Conservation (phyloP, 2,888 invertebrate species). For the Drosophila anomalata region DNA sequence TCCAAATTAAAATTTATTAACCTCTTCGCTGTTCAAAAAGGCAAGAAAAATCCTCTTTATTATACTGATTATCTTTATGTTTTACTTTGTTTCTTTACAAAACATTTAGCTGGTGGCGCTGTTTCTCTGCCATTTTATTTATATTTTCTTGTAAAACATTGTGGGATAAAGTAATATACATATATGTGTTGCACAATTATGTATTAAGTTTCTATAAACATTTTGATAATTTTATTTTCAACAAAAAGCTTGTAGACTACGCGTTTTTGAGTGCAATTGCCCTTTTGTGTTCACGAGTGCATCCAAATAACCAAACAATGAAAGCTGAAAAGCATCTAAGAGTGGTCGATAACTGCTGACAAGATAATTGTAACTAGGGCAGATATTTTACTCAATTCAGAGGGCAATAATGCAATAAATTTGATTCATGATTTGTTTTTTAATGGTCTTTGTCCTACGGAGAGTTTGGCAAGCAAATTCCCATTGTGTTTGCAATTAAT, state of each 20-base stretch:
- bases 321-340: neutral
- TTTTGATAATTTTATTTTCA: neutral
- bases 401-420: neutral
- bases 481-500: neutral
- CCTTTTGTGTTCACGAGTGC: neutral
- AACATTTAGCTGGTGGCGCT: no score
- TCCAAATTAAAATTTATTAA: no score
- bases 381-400: neutral
- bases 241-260: neutral
- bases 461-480: neutral
- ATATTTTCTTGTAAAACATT: no score
- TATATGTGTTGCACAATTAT: no score
- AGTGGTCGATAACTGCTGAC: neutral
- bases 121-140: no score
- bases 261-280: constrained; percentile 2
- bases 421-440: neutral
- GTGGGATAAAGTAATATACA: no score
- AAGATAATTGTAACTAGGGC: neutral
- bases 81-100: no score
- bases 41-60: no score
- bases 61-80: no score
- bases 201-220: neutral
- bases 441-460: neutral
- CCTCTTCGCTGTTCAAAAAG: no score
- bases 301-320: neutral